Conservation (phyloP, 2,797 vertebrate genomes). For the Myioborus melanocephalus region DNA sequence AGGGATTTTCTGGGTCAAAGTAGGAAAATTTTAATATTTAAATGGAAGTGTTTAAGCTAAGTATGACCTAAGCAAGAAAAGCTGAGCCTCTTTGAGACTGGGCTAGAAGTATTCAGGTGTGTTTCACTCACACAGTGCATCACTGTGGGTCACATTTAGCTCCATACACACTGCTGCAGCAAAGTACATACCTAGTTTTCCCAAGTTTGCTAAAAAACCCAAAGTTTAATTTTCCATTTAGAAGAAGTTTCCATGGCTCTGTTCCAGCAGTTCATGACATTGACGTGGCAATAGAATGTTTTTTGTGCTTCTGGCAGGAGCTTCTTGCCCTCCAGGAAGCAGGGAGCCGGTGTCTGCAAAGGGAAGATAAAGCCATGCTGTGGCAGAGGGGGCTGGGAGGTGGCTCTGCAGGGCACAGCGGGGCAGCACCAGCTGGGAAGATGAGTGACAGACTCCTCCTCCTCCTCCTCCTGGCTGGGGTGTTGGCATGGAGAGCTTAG, state of each 20-base stretch:
- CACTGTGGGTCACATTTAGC: not conserved
- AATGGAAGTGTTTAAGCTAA: not conserved
- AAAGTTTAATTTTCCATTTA: conserved; percentile 35
- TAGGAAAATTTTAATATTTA: not conserved
- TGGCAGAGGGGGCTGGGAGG: not conserved
- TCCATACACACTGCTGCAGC: not conserved
- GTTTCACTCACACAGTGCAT: not conserved
- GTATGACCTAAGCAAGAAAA: not conserved
- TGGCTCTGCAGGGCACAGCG: not conserved
- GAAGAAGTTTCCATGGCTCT: conserved; percentile 19
- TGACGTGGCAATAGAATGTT: not conserved
- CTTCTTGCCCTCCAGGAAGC: not conserved
- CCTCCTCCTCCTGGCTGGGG: not conserved
- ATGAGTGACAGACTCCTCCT: not conserved
- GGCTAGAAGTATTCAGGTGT: not conserved
- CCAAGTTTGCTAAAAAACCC: conserved; percentile 3
- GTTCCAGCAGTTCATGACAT: not conserved
- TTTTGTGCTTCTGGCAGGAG: not conserved
- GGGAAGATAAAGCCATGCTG: not conserved
- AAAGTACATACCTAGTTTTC: not conserved
- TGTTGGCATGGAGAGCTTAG: not conserved
- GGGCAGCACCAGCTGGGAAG: not conserved
- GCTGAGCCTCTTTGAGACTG: not conserved
- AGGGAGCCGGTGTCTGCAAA: not conserved
- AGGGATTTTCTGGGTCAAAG: not conserved